Evolutionary conservation across 2,888 invertebrate genomes (phyloP).

Genomic region (Mythimna ferrago): DNA sequence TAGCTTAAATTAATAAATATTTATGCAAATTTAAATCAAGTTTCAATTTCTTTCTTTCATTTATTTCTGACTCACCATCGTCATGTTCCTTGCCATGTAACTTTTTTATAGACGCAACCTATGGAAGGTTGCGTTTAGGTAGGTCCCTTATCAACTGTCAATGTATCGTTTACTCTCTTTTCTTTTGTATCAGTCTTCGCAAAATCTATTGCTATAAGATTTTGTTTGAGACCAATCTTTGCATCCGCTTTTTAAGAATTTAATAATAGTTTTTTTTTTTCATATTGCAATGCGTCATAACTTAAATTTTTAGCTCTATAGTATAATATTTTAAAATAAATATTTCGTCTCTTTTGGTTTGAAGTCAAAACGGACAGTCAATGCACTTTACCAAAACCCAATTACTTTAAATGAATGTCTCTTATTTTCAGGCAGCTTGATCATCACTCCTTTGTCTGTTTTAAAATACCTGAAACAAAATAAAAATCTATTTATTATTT

Average conservation of each 20-base stretch:
- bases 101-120: too few species aligned
- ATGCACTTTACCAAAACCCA: neutral
- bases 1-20: slow-evolving; percentile 18
- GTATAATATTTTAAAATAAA: neutral
- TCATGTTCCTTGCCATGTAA: too few species aligned
- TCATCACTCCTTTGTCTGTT: neutral
- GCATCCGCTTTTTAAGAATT: neutral
- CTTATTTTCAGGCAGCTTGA: neutral
- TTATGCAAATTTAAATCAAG: neutral
- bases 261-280: too few species aligned
- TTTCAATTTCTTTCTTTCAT: neutral
- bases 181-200: neutral
- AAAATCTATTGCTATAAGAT: neutral
- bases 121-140: neutral
- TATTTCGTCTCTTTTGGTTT: neutral
- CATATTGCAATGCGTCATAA: too few species aligned
- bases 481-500: neutral
- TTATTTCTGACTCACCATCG: neutral
- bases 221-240: neutral
- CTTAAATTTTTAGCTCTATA: neutral
- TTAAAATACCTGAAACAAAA: slow-evolving; percentile 49
- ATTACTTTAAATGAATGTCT: neutral
- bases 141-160: neutral
- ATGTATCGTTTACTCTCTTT: neutral
- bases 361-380: neutral